These are phyloP conservation scores for Trachurus trachurus DNA, from an alignment of 2,797 vertebrate genomes.

Conservation along the genomic window DNA sequence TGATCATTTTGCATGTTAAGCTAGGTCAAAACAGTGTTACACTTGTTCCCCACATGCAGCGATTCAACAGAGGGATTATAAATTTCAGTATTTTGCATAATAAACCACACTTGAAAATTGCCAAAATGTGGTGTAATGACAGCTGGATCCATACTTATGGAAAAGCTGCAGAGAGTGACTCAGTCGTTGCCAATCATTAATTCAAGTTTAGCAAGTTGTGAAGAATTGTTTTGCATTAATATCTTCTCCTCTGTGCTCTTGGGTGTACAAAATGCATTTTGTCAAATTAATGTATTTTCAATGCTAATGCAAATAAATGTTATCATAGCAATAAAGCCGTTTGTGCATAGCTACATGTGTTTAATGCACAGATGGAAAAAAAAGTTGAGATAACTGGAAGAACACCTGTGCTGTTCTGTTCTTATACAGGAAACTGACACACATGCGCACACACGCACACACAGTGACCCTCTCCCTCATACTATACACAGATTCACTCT, in stretches of 20 bases:
- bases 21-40: fast-evolving
- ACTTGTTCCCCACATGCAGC: not conserved
- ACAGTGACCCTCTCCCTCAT: conserved; percentile 27
- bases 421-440: conserved; percentile 39
- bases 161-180: not conserved
- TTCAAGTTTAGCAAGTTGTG: conserved; percentile 32
- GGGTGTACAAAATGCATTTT: conserved; percentile 27
- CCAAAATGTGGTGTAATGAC: not conserved
- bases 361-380: not conserved
- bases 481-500: conserved; percentile 42
- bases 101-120: not conserved
- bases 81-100: not conserved
- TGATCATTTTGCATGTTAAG: conserved; percentile 20
- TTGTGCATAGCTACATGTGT: conserved; percentile 13
- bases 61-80: conserved; percentile 3
- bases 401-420: conserved; percentile 57
- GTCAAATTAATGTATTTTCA: conserved; percentile 22
- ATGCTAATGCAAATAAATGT: conserved; percentile 28
- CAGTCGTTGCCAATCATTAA: conserved; percentile 25
- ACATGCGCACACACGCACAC: conserved; percentile 28
- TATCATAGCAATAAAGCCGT: conserved; percentile 13
- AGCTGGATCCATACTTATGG: conserved; percentile 18
- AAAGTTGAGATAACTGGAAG: conserved; percentile 42
- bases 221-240: conserved; percentile 40
- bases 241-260: conserved; percentile 27